A percentile compares a stretch with the other conserved stretches of the same genome.
Conservation (phyloP, 2,797 vertebrate genomes). For the Lepus oiostolus region DNA sequence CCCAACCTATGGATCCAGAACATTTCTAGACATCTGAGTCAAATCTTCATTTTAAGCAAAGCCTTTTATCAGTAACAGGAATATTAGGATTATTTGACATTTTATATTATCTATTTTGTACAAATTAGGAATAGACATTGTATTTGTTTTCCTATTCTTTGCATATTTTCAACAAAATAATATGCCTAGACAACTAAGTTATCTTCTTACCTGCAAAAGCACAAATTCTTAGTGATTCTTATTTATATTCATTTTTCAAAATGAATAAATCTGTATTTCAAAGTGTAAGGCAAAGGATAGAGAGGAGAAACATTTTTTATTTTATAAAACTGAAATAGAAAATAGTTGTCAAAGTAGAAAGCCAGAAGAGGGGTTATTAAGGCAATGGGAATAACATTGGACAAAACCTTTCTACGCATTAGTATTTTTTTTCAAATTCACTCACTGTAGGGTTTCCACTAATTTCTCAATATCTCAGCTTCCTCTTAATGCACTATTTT, state of each 20-base stretch:
- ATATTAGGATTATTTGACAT: neutral
- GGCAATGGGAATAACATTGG: neutral
- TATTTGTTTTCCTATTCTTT: neutral
- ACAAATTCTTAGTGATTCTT: neutral
- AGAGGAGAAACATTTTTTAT: neutral
- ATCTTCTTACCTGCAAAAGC: neutral
- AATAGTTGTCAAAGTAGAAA: slow-evolving; percentile 40
- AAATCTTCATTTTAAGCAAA: neutral
- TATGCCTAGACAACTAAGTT: neutral
- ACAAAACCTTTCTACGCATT: neutral
- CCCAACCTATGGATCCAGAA: neutral
- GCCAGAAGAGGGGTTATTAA: neutral
- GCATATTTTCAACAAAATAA: slow-evolving; percentile 1
- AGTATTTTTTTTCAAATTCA: neutral
- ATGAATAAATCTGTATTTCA: neutral
- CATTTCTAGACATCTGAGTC: neutral
- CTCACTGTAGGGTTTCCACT: neutral
- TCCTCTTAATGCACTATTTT: slow-evolving; percentile 38
- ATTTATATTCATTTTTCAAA: neutral
- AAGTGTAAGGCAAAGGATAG: neutral
- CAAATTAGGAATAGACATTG: slow-evolving; percentile 2
- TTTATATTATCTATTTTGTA: neutral
- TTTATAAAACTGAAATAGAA: slow-evolving; percentile 48
- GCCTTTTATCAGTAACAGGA: neutral
- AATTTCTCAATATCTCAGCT: slow-evolving; percentile 48